These are phyloP conservation scores for Siphamia tubifer DNA, from an alignment of 2,113 vertebrate species.

Conservation along the genomic window DNA sequence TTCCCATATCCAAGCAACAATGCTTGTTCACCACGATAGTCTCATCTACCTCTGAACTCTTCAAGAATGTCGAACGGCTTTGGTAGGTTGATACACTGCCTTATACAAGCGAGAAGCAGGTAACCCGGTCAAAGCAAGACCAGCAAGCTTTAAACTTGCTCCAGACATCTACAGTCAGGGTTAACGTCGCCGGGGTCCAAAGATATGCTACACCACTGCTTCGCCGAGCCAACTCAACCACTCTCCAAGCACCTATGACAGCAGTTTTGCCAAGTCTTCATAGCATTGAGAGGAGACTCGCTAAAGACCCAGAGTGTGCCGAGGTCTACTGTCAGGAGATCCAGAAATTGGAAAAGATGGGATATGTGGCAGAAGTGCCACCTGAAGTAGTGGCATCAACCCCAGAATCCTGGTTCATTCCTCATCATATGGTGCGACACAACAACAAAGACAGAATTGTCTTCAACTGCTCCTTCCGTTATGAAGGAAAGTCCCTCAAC, in stretches of 20 bases:
- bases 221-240: not conserved
- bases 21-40: not conserved
- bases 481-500: not conserved
- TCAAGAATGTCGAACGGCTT: not conserved
- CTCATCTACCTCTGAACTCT: not conserved
- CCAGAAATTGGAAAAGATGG: not conserved
- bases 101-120: not conserved
- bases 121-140: not conserved
- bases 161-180: not conserved
- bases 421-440: not conserved
- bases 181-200: not conserved
- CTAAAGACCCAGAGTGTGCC: not conserved
- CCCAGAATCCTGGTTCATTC: not conserved
- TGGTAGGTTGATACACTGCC: slow-evolving; percentile 30
- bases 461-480: slow-evolving; percentile 5
- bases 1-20: not conserved
- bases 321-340: not conserved
- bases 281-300: not conserved
- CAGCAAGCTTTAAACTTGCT: not conserved
- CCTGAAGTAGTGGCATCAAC: not conserved
- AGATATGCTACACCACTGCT: slow-evolving; percentile 4
- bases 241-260: not conserved
- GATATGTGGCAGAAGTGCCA: not conserved
- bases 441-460: not conserved
- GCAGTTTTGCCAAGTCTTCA: not conserved